Conservation (phyloP, 2,113 vertebrate genomes). For the Sylvia atricapilla region DNA sequence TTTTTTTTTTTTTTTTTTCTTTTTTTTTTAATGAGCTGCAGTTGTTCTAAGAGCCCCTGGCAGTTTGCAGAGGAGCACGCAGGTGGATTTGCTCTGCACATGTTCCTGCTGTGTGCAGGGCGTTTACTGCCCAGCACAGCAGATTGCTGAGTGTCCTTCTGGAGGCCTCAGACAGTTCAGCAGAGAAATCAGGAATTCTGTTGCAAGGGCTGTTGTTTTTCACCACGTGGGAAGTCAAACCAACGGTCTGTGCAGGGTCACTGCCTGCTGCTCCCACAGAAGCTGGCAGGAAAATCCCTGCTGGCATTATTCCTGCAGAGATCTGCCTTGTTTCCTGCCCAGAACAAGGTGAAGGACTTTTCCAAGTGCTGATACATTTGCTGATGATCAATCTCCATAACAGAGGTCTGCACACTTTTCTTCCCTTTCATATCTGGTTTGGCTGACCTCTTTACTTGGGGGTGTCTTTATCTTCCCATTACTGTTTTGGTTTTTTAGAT, state of each 20-base stretch:
- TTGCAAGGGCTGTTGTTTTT: not conserved
- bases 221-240: not conserved
- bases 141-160: constrained; percentile 18
- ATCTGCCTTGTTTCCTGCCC: not conserved
- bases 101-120: constrained; percentile 6
- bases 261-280: not conserved
- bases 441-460: not conserved
- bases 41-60: constrained; percentile 16
- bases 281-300: not conserved
- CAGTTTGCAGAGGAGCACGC: not conserved
- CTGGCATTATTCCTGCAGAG: not conserved
- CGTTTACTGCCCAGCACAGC: constrained; percentile 16
- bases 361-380: not conserved
- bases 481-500: not conserved
- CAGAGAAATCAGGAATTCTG: not conserved
- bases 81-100: constrained; percentile 35
- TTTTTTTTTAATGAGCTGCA: not conserved
- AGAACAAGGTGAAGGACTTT: not conserved
- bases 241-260: not conserved
- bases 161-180: not conserved
- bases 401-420: not conserved
- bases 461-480: not conserved
- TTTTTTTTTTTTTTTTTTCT: not conserved
- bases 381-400: not conserved
- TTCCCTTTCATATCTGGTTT: not conserved